Evolutionary conservation across 2,888 invertebrate genomes (phyloP), one percentile per base, ranked within the genome.

Genomic region (Minunthozetes semirufus): DNA sequence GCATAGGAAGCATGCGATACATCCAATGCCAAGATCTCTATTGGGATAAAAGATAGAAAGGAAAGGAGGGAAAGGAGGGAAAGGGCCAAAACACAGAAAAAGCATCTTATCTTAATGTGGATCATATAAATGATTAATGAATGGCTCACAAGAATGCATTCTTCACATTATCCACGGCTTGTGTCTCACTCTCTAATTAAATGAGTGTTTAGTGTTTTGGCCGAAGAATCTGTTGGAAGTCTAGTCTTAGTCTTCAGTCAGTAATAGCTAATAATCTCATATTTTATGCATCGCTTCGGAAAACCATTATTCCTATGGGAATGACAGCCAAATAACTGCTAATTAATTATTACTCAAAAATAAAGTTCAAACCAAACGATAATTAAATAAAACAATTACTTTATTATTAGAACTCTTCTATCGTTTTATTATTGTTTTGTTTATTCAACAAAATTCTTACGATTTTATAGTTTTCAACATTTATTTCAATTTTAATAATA

Each of bases 51-150:
- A n/a, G n/a, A n/a, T n/a, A n/a, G n/a, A n/a, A n/a, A n/a, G n/a
- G n/a, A n/a, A 17, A 66, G 50, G 2, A 15, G 13, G 19, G 61
- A 61, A 1, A 61, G 17, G 17, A 53, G 9, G 22, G 15, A n/a
- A 33, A 33, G 63, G 8, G 33, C 11, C 27, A 29, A 33, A 63
- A n/a, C 29, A n/a, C 11, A 38, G 17, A n/a, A 2, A 27, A 56
- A 19, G n/a, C 29, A 3, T 68, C 22, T 68, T 46, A 68, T 68
- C 68, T 22, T 11, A 68, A 38, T 68, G 17, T 68, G 42, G 22
- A 68, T 68, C 68, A 68, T 22, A 46, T 68, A 46, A 46, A 68
- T 68, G 68, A 68, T 68, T 68, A 68, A 68, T 68, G 68, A 68
- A 68, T 46, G 42, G 42, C 42, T 46, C 42, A 11, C 1, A 46